Percentiles rank a stretch among this genome's conserved stretches.
phyloP scores from a whole-genome alignment of 2,113 vertebrate species.

The Amazona vittata region DNA sequence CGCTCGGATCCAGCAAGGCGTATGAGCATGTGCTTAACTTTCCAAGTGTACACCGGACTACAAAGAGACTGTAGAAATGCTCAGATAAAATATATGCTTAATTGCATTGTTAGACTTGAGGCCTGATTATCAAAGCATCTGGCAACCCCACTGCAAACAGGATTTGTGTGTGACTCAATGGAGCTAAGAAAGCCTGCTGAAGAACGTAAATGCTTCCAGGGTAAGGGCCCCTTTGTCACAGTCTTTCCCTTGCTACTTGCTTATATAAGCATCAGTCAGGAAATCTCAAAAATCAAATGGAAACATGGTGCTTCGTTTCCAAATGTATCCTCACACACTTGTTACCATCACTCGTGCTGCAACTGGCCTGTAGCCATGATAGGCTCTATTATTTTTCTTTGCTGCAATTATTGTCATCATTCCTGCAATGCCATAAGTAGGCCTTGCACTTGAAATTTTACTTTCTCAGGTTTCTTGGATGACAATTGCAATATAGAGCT shows the following conservation, averaged over 20 bases:
- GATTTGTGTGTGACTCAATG: neutral
- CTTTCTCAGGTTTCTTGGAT: conserved; percentile 1
- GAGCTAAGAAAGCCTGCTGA: neutral
- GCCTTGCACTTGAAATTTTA: neutral
- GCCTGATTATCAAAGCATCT: neutral
- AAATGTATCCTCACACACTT: neutral
- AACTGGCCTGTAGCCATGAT: neutral
- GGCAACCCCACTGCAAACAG: neutral
- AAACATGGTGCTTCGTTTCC: neutral
- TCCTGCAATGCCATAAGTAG: neutral
- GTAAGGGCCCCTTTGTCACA: neutral
- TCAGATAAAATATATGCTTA: neutral
- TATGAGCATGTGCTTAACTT: fast-evolving
- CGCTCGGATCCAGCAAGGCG: neutral
- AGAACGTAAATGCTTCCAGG: neutral
- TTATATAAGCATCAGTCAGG: neutral
- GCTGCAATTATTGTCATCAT: neutral
- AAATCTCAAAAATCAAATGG: neutral
- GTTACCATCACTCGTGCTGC: neutral
- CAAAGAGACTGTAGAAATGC: neutral
- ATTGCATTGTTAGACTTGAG: neutral
- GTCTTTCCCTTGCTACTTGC: neutral
- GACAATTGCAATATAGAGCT: neutral
- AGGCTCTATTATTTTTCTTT: neutral
- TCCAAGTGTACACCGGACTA: neutral